phyloP scores from a whole-genome alignment of 2,797 vertebrate species.

The Gadopsis marmoratus region DNA sequence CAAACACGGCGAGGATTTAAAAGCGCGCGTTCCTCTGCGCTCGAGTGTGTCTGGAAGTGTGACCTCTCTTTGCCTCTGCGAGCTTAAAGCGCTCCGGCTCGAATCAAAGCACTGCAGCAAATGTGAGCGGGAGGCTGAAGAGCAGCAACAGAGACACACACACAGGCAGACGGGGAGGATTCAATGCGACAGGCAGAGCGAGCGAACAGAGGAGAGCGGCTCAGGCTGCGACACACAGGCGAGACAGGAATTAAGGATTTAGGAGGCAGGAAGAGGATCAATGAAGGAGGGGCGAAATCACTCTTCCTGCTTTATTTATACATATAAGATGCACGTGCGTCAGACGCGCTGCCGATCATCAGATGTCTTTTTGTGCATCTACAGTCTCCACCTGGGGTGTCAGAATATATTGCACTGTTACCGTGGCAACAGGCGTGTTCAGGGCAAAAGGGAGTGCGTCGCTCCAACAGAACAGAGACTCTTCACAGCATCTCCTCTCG shows the following conservation, averaged over 20 bases:
- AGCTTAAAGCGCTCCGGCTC: slow-evolving; percentile 49
- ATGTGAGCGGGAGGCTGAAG: slow-evolving; percentile 57
- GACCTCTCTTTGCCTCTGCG: slow-evolving; percentile 55
- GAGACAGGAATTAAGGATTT: slow-evolving; percentile 62
- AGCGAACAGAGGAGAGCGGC: slow-evolving; percentile 45
- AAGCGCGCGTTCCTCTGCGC: slow-evolving; percentile 21
- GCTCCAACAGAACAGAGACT: slow-evolving; percentile 26
- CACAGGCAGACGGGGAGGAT: slow-evolving; percentile 52
- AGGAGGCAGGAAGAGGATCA: slow-evolving; percentile 49
- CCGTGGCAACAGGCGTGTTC: slow-evolving; percentile 66
- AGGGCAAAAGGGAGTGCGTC: slow-evolving; percentile 27
- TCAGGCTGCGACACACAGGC: slow-evolving; percentile 56
- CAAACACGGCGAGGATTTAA: slow-evolving; percentile 21
- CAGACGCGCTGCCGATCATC: slow-evolving; percentile 41
- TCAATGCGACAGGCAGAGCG: slow-evolving; percentile 63
- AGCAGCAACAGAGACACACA: slow-evolving; percentile 47
- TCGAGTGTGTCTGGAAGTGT: slow-evolving; percentile 26
- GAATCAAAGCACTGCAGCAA: slow-evolving; percentile 74
- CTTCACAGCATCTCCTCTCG: slow-evolving; percentile 5
- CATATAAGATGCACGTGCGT: slow-evolving; percentile 28
- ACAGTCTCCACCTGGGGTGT: slow-evolving; percentile 39
- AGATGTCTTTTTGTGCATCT: slow-evolving; percentile 35
- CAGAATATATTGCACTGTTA: slow-evolving; percentile 51
- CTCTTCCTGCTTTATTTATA: neutral
- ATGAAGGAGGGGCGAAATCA: slow-evolving; percentile 25